phyloP scores from a whole-genome alignment of 2,113 vertebrate genomes.

The Amia ocellicauda region DNA sequence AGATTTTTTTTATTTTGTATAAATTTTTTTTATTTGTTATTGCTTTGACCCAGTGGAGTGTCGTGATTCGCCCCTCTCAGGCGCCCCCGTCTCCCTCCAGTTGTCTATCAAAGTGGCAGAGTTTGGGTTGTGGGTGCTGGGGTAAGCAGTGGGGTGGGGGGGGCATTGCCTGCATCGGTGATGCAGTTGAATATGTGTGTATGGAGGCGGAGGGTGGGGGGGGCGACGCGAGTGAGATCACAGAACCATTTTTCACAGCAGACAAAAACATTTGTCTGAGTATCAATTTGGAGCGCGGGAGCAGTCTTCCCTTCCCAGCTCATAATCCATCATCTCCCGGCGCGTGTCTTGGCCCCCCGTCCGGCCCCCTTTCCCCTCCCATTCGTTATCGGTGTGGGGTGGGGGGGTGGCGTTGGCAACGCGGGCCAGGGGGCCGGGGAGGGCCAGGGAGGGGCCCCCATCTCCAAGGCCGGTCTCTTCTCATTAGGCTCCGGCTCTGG shows the following conservation, averaged over 20 bases:
- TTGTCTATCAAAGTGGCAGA: too few relatives aligned
- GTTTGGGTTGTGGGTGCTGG: too few relatives aligned
- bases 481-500: conserved; percentile 67
- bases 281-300: conserved; percentile 85
- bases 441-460: conserved; percentile 27
- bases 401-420: not conserved
- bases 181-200: too few relatives aligned
- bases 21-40: too few relatives aligned
- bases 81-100: too few relatives aligned
- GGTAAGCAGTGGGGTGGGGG: too few relatives aligned
- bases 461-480: conserved; percentile 58
- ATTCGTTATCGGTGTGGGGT: not conserved
- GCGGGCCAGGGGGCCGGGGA: conserved; percentile 24
- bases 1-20: too few relatives aligned
- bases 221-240: conserved; percentile 65
- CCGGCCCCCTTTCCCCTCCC: conserved; percentile 10
- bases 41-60: too few relatives aligned
- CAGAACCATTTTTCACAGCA: conserved; percentile 97
- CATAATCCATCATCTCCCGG: conserved; percentile 95
- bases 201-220: not conserved
- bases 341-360: conserved; percentile 45
- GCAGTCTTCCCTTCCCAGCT: conserved; percentile 88
- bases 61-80: too few relatives aligned
- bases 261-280: conserved; percentile 99
- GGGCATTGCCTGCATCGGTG: not conserved